Conservation (phyloP, 2,113 vertebrate species). For the Illadopsis cleaveri region DNA sequence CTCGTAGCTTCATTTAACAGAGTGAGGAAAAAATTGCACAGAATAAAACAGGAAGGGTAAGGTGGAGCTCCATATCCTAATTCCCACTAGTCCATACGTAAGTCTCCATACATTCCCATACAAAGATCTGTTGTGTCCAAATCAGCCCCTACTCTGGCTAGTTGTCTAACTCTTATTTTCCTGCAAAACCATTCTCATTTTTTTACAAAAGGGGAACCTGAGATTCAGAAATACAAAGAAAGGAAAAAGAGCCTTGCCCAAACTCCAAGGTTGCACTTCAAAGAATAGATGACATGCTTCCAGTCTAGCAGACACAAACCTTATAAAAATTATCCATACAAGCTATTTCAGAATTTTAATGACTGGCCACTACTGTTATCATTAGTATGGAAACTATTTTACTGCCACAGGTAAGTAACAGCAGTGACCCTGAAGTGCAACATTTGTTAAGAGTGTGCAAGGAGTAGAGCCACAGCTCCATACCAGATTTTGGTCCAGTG, state of each 20-base stretch:
- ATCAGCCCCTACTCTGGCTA: background rate
- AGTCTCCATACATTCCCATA: background rate
- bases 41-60: background rate
- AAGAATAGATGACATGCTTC: background rate
- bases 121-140: background rate
- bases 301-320: background rate
- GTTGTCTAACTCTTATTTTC: background rate
- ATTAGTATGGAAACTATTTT: background rate
- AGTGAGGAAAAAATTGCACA: background rate
- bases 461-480: background rate
- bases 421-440: background rate
- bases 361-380: fast-evolving
- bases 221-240: background rate
- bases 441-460: background rate
- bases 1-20: background rate
- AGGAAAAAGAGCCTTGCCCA: background rate
- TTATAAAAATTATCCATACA: background rate
- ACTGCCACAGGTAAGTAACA: background rate
- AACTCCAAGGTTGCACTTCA: background rate
- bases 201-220: background rate
- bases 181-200: background rate
- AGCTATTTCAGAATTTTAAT: background rate
- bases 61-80: background rate
- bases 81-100: background rate
- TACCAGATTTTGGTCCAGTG: background rate